Evolutionary conservation across 2,888 invertebrate genomes (phyloP).

Genomic region (Drepanosiphum platanoidis): DNA sequence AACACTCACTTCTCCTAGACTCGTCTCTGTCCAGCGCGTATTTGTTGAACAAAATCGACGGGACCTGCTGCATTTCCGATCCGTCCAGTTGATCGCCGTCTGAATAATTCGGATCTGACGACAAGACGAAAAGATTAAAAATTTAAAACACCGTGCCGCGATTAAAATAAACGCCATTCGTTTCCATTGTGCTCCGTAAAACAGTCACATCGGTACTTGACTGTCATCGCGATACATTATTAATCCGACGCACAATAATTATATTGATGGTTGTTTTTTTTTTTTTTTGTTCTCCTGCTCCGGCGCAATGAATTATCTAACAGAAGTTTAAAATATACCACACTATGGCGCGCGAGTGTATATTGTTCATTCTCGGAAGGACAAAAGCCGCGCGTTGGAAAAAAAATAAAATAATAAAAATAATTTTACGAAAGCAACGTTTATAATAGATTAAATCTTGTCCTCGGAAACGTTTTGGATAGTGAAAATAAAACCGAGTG

Average conservation of each 20-base stretch:
- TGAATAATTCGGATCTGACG: constrained; percentile 46
- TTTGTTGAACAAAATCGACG: constrained; percentile 77
- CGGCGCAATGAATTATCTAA: neutral
- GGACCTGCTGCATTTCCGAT: constrained; percentile 65
- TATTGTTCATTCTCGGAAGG: too few relatives aligned
- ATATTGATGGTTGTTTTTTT: neutral
- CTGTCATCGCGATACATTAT: constrained; percentile 8
- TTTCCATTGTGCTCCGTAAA: neutral
- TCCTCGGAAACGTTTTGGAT: too few relatives aligned
- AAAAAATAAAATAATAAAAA: too few relatives aligned
- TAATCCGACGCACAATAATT: constrained; percentile 13
- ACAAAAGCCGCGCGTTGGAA: too few relatives aligned
- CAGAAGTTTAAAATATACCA: neutral
- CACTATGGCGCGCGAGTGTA: too few relatives aligned
- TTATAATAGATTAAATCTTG: too few relatives aligned
- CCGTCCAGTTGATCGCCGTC: constrained; percentile 66
- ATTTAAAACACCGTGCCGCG: neutral
- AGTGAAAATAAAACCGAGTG: too few relatives aligned
- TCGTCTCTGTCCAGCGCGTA: constrained; percentile 73
- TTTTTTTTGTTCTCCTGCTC: too few relatives aligned
- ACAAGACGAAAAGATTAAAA: neutral
- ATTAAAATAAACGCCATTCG: neutral
- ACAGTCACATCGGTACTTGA: neutral
- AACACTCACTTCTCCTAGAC: constrained; percentile 63
- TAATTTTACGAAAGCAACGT: too few relatives aligned